Base-by-base conservation (phyloP, 2,888 invertebrate genomes). In the Andrena chrysosceles region DNA sequence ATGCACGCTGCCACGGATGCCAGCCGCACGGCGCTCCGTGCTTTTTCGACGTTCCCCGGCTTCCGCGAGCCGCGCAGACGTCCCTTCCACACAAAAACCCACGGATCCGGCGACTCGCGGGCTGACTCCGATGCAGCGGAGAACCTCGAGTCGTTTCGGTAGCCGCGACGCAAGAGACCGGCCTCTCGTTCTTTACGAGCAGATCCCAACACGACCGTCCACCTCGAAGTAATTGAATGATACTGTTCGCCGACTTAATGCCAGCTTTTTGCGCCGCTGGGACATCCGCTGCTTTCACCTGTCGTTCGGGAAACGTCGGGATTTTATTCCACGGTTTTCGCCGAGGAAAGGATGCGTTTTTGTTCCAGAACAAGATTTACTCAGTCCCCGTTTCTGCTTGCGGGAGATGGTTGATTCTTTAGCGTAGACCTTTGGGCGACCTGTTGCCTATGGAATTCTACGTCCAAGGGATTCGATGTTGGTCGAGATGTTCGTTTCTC, bases 11-110 rank as follows among this genome's bases (percentile, higher is more conserved):
- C 66, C 70, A 67, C 71, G 77, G 79, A 84, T 72, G 70, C 73
- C 79, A 79, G 85, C 84, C 77, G 81, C 85, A 35, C 83, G 77
- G 69, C 54, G 62, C 63, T 59, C 68, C 26, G 16, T 49, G 62
- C 49, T 83, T 79, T 77, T 78, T 67, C 76, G 81, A 68, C 52
- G 75, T 59, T 56, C 26, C 48, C 35, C 48, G 26, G 16, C 54
- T 20, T 63, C 70, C 8, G 20, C 48, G 29, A 6, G 16, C 60
- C 16, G n/a, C 56, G 42, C 42, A 16, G 16, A 35, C 35, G 66
- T 69, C 68, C n/a, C 35, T 42, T 23, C 33, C 5, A 4, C 26
- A 6, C 48, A 74, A 83, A 77, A 83, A 77, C 23, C 0, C 10
- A 1, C 16, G 1, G n/a, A 35, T n/a, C 29, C 20, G 67, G n/a